Evolutionary conservation across 1,140 invertebrate genomes (phyloP), one percentile per base, ranked within the genome.

Genomic region (Conus betulinus): DNA sequence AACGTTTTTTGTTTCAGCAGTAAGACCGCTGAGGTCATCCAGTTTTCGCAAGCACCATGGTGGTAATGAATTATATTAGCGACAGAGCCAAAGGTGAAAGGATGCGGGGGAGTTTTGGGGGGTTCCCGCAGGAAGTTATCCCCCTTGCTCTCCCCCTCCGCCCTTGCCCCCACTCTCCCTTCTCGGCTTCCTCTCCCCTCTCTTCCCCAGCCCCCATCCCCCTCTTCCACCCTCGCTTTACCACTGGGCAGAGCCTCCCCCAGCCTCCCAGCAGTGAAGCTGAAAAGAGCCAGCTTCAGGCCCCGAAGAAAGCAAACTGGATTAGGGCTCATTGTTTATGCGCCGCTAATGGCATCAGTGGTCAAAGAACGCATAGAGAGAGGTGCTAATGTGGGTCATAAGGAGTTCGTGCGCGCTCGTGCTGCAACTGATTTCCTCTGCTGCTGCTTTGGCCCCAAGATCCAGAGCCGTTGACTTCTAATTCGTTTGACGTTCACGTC

Each of bases 251-350:
- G 17, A 63, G 17, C 10, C 39, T 11, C 60, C 60, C 17, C 60
- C 10, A 63, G 60, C 60, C 60, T 63, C 17, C 17, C 60, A 20
- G 11, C 6, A 71, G 17, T 6, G 67, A 71, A 71, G 67, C 67
- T 71, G 23, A 71, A 11, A 71, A 71, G 20, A 71, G 17, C 67
- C 20, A 71, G 11, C 67, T 71, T 20, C 20, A 7, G 67, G 67
- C 67, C 67, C 67, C 11, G 23, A 23, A 71, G 67, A 23, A 63
- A 20, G 67, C 67, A 71, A 71, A 71, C 6, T 71, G 67, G 20
- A 71, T 71, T 23, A 71, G 67, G 67, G 67, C 20, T n/a, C 67
- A 71, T 71, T n/a, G 67, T 71, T 71, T 71, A 71, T 71, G 67
- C 67, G 20, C 67, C 67, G 67, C 23, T 71, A 71, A 71, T 71